Evolutionary conservation across 2,113 vertebrate species (phyloP).

Genomic region (Picathartes gymnocephalus): DNA sequence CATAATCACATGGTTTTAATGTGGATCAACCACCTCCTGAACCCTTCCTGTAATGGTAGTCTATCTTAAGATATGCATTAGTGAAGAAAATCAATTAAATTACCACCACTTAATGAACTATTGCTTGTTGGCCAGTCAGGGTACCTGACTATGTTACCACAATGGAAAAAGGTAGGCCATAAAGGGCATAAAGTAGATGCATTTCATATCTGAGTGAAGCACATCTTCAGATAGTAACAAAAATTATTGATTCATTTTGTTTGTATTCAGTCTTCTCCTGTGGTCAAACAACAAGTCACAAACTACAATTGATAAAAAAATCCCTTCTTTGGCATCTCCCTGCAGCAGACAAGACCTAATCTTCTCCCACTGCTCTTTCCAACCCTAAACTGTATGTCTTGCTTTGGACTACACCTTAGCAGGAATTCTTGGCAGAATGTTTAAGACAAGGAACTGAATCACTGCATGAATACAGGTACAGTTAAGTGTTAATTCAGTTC

Average conservation of each 20-base stretch:
- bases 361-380: background rate
- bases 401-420: background rate
- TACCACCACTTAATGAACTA: background rate
- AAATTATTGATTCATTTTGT: background rate
- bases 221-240: background rate
- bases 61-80: conserved; percentile 19
- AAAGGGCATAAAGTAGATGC: background rate
- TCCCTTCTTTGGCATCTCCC: background rate
- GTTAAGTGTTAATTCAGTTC: background rate
- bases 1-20: background rate
- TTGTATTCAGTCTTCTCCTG: background rate
- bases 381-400: accelerated
- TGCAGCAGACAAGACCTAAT: background rate
- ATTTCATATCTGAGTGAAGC: background rate
- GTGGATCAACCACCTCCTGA: background rate
- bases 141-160: background rate
- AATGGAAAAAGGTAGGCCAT: background rate
- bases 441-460: background rate
- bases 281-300: background rate
- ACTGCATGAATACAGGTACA: background rate
- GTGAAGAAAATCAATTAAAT: conserved; percentile 34
- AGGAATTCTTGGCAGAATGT: background rate
- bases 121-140: background rate
- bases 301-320: background rate
- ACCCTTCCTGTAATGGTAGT: background rate